Base-by-base conservation (phyloP, 1,140 invertebrate genomes). In the Parasteatoda tepidariorum region DNA sequence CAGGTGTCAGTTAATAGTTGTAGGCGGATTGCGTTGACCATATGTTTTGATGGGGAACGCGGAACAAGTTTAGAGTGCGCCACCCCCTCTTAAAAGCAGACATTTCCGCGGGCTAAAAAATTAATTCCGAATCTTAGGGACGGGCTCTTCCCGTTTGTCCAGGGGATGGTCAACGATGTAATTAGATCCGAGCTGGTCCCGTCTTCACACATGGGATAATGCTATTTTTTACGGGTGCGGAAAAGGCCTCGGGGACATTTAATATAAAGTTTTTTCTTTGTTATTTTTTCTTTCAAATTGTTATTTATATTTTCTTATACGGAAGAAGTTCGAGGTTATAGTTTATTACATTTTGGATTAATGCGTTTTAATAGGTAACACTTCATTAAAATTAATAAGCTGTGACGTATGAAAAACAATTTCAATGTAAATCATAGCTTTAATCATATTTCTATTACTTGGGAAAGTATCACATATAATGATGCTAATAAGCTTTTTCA, bases 1-100 rank as follows among this genome's bases (percentile, higher is more conserved):
- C 78, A 81, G 78, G 78, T 81, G 78, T 81, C 66, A 18, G 78
- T 30, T 70, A 81, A 81, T 81, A 81, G 78, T 81, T 61, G 78
- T 81, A 81, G 78, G 78, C 78, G 78, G 78, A 81, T 71, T 81
- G 62, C 78, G 78, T 61, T 81, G 66, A 81, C 78, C 78, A 81
- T 81, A 81, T 81, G 78, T 22, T 61, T 26, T 4, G 9, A 55
- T 9, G 28, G 62, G 59, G 67, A 81, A 81, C 78, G 67, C 78
- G 78, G 78, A 81, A 81, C 78, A 81, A 70, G 54, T 33, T 61
- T 30, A 33, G 61, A 15, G 3, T 3, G 61, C 5, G 22, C 31
- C 61, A 33, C 62, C 75, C 75, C 75, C 75, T 26, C 64, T 31
- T 55, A 34, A 28, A 3, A 76, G 13, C 74, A 68, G 38, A 41